Conservation (phyloP, 2,888 invertebrate genomes). For the Drosophila tanythrix region DNA sequence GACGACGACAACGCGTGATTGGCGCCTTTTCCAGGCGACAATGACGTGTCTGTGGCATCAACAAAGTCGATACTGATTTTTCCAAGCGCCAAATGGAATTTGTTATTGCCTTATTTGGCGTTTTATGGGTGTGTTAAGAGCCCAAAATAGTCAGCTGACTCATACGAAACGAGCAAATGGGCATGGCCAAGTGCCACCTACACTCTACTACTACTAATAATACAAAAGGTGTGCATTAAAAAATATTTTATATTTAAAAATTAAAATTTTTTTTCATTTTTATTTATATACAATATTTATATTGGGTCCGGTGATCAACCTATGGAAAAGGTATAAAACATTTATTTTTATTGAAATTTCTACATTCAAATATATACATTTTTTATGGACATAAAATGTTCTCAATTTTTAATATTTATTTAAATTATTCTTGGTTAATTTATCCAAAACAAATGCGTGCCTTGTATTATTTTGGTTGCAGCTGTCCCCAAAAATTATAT, state of each 20-base stretch:
- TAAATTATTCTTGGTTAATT: neutral
- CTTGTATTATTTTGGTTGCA: neutral
- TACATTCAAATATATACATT: neutral
- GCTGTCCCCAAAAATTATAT: neutral
- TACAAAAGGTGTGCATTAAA: neutral
- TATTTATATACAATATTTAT: neutral
- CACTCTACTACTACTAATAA: constrained; percentile 4
- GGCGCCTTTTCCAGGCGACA: constrained; percentile 36
- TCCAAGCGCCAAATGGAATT: constrained; percentile 21
- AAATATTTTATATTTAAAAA: neutral
- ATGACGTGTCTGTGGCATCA: constrained; percentile 53
- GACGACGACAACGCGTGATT: constrained; percentile 22
- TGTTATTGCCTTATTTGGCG: constrained; percentile 1
- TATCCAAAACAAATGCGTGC: neutral
- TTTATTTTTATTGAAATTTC: neutral
- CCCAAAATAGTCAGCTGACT: constrained; percentile 49
- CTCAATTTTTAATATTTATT: neutral
- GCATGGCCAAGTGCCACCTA: constrained; percentile 53
- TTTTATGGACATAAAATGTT: neutral
- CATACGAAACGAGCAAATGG: constrained; percentile 39
- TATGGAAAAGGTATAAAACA: neutral
- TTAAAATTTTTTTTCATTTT: neutral
- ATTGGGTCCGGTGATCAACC: neutral
- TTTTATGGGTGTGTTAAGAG: constrained; percentile 48
- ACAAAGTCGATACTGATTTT: constrained; percentile 23